Evolutionary conservation across 1,140 invertebrate species (phyloP).

Genomic region (Halesus radiatus): DNA sequence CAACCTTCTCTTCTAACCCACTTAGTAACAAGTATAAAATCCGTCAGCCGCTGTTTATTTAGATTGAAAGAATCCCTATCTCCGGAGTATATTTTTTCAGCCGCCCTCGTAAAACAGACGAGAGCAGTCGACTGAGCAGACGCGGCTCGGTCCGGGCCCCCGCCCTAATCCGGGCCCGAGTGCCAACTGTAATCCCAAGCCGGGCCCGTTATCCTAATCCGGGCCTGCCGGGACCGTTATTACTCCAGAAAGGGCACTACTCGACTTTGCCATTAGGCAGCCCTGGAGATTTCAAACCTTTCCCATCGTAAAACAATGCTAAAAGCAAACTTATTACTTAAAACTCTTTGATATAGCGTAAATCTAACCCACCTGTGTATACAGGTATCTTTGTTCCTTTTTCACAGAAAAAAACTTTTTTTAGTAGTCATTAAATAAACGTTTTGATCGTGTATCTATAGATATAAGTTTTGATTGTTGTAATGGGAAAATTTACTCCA

Average conservation of each 20-base stretch:
- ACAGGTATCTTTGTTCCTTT: no score
- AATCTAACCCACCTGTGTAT: no score
- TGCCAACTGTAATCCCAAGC: no score
- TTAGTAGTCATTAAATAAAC: no score
- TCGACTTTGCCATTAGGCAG: constrained; percentile 38
- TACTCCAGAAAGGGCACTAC: constrained; percentile 44
- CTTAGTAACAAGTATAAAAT: constrained; percentile 37
- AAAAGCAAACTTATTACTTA: constrained; percentile 18
- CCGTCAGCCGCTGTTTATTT: constrained; percentile 49
- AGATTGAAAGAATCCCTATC: constrained; percentile 53
- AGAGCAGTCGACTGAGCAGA: constrained; percentile 41
- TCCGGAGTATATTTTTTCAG: constrained; percentile 51
- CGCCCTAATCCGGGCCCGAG: constrained; percentile 14
- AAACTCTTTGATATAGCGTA: background rate
- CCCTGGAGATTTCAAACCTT: constrained; percentile 34
- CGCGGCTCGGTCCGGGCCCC: constrained; percentile 32
- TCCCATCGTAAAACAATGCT: constrained; percentile 13
- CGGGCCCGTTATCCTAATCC: constrained; percentile 51
- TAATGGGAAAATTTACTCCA: no score
- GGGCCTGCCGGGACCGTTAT: constrained; percentile 46
- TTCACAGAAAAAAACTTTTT: no score
- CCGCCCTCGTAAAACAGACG: constrained; percentile 47
- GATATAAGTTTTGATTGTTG: no score
- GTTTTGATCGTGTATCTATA: no score
- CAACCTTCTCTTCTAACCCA: background rate